phyloP scores from a whole-genome alignment of 2,888 invertebrate genomes.

The Yponomeuta evonymella region DNA sequence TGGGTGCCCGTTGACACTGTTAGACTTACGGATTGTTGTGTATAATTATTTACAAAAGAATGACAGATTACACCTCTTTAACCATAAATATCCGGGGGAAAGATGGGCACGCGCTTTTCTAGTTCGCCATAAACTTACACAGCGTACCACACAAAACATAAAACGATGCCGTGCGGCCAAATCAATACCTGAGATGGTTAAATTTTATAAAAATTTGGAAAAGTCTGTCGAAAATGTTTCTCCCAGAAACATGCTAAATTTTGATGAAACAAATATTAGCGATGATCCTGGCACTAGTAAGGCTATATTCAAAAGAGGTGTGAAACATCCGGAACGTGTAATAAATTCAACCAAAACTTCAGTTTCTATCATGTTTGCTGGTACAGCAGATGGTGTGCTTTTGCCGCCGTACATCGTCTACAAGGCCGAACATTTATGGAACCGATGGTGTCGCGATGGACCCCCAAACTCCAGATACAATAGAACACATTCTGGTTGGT shows the following conservation, averaged over 20 bases:
- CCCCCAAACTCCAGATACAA: conserved; percentile 21
- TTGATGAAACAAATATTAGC: conserved; percentile 39
- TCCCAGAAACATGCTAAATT: conserved; percentile 33
- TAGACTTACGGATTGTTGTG: conserved; percentile 24
- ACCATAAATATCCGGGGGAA: conserved; percentile 21
- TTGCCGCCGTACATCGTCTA: conserved; percentile 44
- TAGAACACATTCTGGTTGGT: conserved; percentile 9
- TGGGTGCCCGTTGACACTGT: conserved; percentile 23
- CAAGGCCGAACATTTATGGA: conserved; percentile 20
- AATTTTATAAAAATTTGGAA: no score
- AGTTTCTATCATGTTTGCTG: conserved; percentile 38
- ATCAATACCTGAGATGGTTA: conserved; percentile 12
- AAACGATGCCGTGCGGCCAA: conserved; percentile 18
- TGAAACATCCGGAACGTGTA: conserved; percentile 37
- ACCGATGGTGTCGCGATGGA: conserved; percentile 16
- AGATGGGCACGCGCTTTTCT: conserved; percentile 20
- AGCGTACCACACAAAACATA: conserved; percentile 18
- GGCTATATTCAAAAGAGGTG: conserved; percentile 30
- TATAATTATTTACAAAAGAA: conserved; percentile 18
- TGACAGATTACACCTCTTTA: conserved; percentile 17
- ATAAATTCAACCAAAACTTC: conserved; percentile 32
- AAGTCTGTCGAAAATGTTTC: conserved; percentile 24
- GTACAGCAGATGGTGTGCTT: conserved; percentile 34
- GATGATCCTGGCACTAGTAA: conserved; percentile 39
- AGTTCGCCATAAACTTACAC: conserved; percentile 14